A percentile compares a stretch with the other conserved stretches of the same genome.
These are phyloP conservation scores for Nannoperca obscura DNA, from an alignment of 2,797 vertebrate genomes.

Conservation along the genomic window DNA sequence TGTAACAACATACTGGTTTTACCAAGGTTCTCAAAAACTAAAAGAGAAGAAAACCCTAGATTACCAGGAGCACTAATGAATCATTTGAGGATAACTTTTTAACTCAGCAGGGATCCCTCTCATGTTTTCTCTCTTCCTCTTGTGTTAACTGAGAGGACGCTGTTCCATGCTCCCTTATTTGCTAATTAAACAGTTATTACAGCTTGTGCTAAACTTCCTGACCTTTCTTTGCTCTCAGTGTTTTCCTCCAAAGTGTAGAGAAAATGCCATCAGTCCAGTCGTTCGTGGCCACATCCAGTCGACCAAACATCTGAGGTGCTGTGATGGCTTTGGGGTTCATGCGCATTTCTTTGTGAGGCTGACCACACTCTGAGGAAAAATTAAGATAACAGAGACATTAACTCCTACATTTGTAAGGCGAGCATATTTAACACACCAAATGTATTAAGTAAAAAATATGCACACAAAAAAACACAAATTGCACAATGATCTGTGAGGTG, in stretches of 20 bases:
- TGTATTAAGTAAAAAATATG: neutral
- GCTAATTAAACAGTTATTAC: constrained; percentile 4
- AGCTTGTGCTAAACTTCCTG: constrained; percentile 8
- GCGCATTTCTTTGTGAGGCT: constrained; percentile 96
- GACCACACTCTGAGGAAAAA: constrained; percentile 88
- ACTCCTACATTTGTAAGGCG: neutral
- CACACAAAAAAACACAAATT: neutral
- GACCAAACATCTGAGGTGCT: constrained; percentile 97
- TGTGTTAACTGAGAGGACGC: neutral
- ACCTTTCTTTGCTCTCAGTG: constrained; percentile 94
- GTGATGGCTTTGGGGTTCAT: constrained; percentile 99
- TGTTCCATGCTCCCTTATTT: constrained; percentile 5
- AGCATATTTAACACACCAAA: neutral
- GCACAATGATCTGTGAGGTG: neutral
- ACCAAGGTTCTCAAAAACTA: constrained; percentile 1
- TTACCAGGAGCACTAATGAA: constrained; percentile 2
- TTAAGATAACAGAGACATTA: constrained; percentile 9
- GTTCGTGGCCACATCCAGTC: constrained; percentile 95
- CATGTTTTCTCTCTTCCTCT: constrained; percentile 5
- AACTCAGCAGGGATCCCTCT: constrained; percentile 2
- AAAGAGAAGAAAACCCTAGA: neutral
- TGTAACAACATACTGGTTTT: constrained; percentile 6
- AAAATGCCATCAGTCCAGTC: constrained; percentile 99
- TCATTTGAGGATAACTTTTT: constrained; percentile 11
- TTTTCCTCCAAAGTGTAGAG: constrained; percentile 97